phyloP scores from a whole-genome alignment of 2,113 vertebrate genomes.

The Budorcas taxicolor region DNA sequence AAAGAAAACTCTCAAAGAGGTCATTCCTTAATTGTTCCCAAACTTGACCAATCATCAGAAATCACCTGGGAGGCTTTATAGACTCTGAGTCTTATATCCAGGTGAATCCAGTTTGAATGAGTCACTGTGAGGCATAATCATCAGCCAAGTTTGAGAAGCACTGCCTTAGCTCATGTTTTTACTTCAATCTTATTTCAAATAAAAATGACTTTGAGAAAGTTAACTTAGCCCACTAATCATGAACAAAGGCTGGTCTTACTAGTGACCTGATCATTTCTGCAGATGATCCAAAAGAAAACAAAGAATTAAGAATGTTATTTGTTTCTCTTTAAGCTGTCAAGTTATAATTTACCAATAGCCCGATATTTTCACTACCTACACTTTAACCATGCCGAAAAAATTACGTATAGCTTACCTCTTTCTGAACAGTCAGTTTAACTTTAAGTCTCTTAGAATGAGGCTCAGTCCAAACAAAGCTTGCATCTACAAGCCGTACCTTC shows the following conservation, averaged over 20 bases:
- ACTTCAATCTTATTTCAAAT: background rate
- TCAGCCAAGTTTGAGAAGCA: background rate
- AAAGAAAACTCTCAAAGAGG: slow-evolving; percentile 16
- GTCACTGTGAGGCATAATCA: background rate
- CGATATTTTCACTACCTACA: background rate
- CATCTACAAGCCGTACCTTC: slow-evolving; percentile 95
- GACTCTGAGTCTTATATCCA: background rate
- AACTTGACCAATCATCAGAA: background rate
- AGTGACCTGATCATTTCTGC: background rate
- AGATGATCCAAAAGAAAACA: slow-evolving; percentile 12
- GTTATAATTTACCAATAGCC: background rate
- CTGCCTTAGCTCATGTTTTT: background rate
- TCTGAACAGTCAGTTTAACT: slow-evolving; percentile 95
- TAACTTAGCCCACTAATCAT: background rate
- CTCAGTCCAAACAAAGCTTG: slow-evolving; percentile 97
- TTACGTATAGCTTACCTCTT: slow-evolving; percentile 85
- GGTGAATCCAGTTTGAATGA: background rate
- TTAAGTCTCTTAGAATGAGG: slow-evolving; percentile 98
- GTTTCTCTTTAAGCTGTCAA: background rate
- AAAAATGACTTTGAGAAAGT: background rate
- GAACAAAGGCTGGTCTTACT: background rate
- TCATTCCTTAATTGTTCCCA: background rate
- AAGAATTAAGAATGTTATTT: background rate
- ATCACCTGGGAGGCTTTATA: background rate
- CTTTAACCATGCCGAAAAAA: background rate